Evolutionary conservation across 2,113 vertebrate genomes (phyloP).

Genomic region (Ictidomys tridecemlineatus): DNA sequence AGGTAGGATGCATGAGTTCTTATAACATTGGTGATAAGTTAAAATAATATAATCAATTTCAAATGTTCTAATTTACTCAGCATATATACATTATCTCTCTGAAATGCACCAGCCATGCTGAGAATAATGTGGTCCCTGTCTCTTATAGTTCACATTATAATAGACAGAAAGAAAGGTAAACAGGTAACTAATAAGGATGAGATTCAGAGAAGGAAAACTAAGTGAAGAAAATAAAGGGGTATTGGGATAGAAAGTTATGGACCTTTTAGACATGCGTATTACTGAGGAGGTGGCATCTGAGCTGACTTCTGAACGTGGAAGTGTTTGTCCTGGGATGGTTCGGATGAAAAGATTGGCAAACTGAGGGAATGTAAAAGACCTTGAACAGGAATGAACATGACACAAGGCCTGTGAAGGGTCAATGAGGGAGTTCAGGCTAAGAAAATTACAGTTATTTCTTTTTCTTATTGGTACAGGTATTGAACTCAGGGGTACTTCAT

Average conservation of each 20-base stretch:
- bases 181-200: neutral
- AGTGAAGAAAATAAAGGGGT: neutral
- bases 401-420: fast-evolving
- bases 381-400: neutral
- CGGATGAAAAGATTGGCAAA: neutral
- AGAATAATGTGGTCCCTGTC: neutral
- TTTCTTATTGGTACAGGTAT: too few relatives aligned
- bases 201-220: neutral
- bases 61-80: neutral
- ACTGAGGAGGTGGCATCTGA: neutral
- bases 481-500: too few relatives aligned
- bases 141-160: neutral
- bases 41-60: neutral
- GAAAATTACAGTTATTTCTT: neutral
- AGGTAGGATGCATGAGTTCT: neutral
- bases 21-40: neutral
- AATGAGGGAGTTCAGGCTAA: neutral
- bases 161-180: neutral
- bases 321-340: neutral
- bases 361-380: neutral
- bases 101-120: too few relatives aligned
- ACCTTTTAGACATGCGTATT: neutral
- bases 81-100: neutral
- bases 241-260: neutral
- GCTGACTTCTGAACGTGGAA: neutral